phyloP scores from a whole-genome alignment of 2,113 vertebrate genomes.

The Gallinago paraguaiae region DNA sequence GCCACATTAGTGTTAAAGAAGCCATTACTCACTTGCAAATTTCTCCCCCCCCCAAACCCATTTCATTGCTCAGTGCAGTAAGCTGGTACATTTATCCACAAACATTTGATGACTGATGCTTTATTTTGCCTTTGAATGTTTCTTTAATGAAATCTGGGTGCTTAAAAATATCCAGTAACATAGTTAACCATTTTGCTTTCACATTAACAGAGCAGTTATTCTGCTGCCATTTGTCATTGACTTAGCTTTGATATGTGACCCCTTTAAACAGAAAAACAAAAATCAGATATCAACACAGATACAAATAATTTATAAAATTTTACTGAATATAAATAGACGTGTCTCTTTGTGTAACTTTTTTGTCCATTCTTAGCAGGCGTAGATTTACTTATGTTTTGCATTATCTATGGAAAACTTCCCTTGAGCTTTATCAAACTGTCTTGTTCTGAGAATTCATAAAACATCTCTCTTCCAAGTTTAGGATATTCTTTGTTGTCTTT shows the following conservation, averaged over 20 bases:
- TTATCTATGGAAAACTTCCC: conserved; percentile 29
- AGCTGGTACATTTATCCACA: conserved; percentile 62
- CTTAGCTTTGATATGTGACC: background rate
- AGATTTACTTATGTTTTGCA: conserved; percentile 19
- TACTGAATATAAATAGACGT: background rate
- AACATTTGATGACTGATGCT: conserved; percentile 70
- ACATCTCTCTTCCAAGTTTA: conserved; percentile 11
- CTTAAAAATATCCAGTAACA: conserved; percentile 56
- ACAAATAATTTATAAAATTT: background rate
- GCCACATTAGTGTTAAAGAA: conserved; percentile 63
- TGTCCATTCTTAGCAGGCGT: background rate
- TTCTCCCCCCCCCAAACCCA: background rate
- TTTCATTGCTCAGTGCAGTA: conserved; percentile 36
- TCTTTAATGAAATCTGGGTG: conserved; percentile 54
- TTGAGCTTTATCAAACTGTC: conserved; percentile 27
- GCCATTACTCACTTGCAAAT: conserved; percentile 64
- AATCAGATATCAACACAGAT: background rate
- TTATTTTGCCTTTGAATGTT: conserved; percentile 69
- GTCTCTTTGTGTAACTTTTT: background rate
- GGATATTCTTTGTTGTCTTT: conserved; percentile 22
- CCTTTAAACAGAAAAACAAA: background rate
- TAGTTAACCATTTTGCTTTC: conserved; percentile 32
- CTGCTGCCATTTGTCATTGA: background rate
- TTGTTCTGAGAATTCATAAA: conserved; percentile 6
- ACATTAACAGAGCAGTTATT: conserved; percentile 18